phyloP scores from a whole-genome alignment of 2,888 invertebrate species.

The Masnerella sp. region DNA sequence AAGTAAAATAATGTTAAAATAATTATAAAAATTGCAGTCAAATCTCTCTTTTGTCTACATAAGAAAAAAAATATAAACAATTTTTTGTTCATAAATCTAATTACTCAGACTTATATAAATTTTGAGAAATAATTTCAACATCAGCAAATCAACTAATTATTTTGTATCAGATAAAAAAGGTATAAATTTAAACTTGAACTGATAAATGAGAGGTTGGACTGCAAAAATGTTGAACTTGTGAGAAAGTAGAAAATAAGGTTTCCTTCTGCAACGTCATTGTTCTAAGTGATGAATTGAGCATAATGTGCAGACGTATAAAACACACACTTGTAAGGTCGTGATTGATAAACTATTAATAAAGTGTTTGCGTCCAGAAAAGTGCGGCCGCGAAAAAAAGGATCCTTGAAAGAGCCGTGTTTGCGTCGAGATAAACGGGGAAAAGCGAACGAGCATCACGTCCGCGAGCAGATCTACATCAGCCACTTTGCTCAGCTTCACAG shows the following conservation, averaged over 20 bases:
- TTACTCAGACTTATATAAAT: no score
- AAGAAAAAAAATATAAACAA: not conserved
- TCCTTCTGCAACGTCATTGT: no score
- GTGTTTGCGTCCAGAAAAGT: constrained; percentile 20
- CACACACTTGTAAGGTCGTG: constrained; percentile 14
- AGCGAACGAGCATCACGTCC: constrained; percentile 26
- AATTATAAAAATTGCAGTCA: no score
- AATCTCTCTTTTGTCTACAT: not conserved
- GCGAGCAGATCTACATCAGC: constrained; percentile 56
- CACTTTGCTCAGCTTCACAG: constrained; percentile 52
- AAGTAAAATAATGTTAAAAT: no score
- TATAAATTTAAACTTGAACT: no score
- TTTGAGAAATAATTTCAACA: no score
- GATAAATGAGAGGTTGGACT: no score
- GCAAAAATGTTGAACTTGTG: no score
- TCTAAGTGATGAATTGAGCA: constrained; percentile 2
- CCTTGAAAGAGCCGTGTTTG: no score
- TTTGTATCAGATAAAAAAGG: not conserved
- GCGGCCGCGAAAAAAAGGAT: no score
- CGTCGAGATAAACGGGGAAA: constrained; percentile 38
- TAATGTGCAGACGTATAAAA: constrained; percentile 13
- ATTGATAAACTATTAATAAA: constrained; percentile 46
- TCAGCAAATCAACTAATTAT: not conserved
- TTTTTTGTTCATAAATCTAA: not conserved
- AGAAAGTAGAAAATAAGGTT: not conserved